Percentiles rank a stretch among this genome's conserved stretches.
phyloP scores from a whole-genome alignment of 2,113 vertebrate species.

The Syngnathus scovelli region DNA sequence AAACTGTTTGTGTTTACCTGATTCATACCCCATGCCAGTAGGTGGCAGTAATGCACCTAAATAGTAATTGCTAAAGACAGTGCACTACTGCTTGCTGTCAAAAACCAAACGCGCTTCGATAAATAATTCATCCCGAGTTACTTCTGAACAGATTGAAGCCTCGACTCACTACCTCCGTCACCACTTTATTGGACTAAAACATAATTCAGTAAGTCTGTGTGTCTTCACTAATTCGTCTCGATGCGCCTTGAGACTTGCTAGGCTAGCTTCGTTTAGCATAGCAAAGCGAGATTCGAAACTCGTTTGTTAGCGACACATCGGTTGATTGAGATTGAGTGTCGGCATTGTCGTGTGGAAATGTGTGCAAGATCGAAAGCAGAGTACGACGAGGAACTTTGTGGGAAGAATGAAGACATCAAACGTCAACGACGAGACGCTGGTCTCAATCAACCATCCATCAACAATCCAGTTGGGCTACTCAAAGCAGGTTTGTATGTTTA shows the following conservation, averaged over 20 bases:
- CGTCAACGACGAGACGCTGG: neutral
- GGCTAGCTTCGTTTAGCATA: neutral
- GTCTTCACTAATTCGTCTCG: neutral
- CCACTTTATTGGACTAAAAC: no score
- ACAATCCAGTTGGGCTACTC: neutral
- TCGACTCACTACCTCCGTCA: neutral
- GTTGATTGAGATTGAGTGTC: neutral
- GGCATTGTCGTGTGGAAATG: neutral
- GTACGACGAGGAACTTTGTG: neutral
- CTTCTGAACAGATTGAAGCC: neutral
- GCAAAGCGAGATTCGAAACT: neutral
- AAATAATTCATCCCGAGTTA: neutral
- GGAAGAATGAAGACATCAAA: neutral
- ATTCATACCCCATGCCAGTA: neutral
- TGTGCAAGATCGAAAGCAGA: neutral
- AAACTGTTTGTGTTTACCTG: no score
- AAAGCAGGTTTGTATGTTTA: neutral
- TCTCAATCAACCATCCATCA: neutral
- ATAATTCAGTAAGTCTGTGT: neutral
- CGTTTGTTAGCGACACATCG: no score
- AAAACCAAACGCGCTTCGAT: neutral
- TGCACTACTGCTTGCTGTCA: neutral
- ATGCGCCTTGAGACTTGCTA: neutral
- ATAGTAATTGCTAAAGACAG: neutral
- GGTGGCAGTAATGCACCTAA: neutral